Conservation (phyloP, 2,888 invertebrate genomes). For the Noctua comes region DNA sequence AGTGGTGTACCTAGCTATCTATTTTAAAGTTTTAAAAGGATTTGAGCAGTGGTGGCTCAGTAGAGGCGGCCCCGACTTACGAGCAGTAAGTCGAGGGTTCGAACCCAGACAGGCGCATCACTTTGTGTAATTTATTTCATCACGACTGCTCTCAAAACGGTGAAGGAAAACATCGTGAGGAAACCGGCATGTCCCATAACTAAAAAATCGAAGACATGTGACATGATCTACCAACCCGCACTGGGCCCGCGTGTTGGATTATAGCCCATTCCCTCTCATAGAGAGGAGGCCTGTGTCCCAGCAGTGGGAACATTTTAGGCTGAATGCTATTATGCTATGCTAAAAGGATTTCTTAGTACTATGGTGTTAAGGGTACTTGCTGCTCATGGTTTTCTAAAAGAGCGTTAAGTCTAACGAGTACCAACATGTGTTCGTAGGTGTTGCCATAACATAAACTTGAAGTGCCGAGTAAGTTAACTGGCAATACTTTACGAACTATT, state of each 20-base stretch:
- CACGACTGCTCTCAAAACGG: no score
- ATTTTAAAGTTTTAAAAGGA: constrained; percentile 32
- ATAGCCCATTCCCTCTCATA: no score
- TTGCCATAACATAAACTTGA: constrained; percentile 29
- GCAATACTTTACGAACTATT: constrained; percentile 25
- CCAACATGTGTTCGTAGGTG: constrained; percentile 17
- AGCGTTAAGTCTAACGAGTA: constrained; percentile 17
- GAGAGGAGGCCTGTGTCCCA: no score
- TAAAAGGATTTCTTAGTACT: constrained; percentile 20
- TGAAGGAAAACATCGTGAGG: no score
- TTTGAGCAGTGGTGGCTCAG: background rate
- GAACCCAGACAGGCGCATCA: no score
- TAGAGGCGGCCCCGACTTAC: no score
- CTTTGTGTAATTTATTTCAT: no score
- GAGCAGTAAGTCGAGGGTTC: no score
- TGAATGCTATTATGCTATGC: background rate
- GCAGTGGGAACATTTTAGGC: background rate
- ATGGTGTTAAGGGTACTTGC: background rate
- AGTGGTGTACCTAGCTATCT: constrained; percentile 15
- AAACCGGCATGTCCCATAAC: no score
- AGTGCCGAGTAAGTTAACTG: constrained; percentile 8
- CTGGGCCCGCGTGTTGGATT: no score
- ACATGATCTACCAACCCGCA: no score
- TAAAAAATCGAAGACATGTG: no score
- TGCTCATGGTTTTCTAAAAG: constrained; percentile 8